Evolutionary conservation across 2,888 invertebrate species (phyloP), one percentile per base, ranked within the genome.

Genomic region (Leucoptera coffeella): DNA sequence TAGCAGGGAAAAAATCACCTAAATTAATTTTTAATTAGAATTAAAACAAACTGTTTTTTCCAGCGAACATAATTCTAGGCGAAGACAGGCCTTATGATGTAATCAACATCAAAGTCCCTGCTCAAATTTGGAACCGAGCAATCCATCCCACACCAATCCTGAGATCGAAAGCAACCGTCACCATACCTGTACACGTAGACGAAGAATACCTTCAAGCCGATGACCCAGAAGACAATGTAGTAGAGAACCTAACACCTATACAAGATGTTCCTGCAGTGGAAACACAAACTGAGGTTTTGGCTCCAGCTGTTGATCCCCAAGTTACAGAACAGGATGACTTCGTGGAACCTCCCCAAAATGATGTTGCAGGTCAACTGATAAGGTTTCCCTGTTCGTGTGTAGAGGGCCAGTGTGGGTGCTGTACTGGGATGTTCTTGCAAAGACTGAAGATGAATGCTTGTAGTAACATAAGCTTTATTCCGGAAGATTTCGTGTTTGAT

Each of bases 401-500:
- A 0, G 47, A 51, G 14, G 77, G 82, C 11, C 58, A 78, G 40
- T 85, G 84, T 43, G 75, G 77, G 7, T 84, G 85, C 40, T 85
- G 84, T 40, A 80, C 82, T 2, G 78, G 79, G 10, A 61, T 78
- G 28, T 52, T 83, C 25, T 49, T 81, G 37, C 73, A 77, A 30
- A 57, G 75, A 21, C 74, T 82, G 38, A 76, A 74, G 34, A 82
- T 84, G 62, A 84, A 82, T 44, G 80, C 82, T 12, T 89, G 89
- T 49, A 77, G 85, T 22, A 86, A 87, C 43, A 67, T 89, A 13
- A 77, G 79, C 8, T 89, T 88, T 45, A 73, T 82, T 12, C 85
- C 88, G 0, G 87, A 88, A 39, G 88, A 89, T 36, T 89, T 89
- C 47, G 79, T 85, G 14, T 82, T 89, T 45, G 84, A 84, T 32